A percentile compares a stretch with the other conserved stretches of the same genome.
phyloP scores from a whole-genome alignment of 1,140 invertebrate species.

The Drosophila leontia region DNA sequence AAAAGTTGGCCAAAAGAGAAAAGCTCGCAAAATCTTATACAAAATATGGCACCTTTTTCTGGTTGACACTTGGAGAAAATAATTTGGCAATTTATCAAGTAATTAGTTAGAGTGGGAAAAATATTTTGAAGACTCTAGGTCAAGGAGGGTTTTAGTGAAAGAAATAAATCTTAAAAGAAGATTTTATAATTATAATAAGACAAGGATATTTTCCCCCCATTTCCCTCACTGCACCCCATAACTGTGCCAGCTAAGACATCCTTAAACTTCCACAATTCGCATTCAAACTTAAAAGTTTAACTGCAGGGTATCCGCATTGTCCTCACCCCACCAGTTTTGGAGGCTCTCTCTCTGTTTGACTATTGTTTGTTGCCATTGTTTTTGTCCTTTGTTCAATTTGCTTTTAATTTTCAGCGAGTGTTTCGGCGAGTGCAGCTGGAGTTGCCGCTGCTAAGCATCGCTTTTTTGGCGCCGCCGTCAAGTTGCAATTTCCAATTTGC shows the following conservation, averaged over 20 bases:
- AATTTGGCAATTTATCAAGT: no score
- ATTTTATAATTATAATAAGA: neutral
- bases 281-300: constrained; percentile 2
- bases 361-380: constrained; percentile 51
- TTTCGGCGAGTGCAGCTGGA: constrained; percentile 66
- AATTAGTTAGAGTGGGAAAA: neutral
- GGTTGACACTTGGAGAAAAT: neutral
- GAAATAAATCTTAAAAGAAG: neutral
- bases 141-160: neutral
- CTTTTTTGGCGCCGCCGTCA: constrained; percentile 38
- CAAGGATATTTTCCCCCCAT: neutral
- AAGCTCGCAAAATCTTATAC: constrained; percentile 9
- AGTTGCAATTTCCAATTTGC: constrained; percentile 68
- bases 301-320: constrained; percentile 26
- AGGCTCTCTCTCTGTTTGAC: neutral
- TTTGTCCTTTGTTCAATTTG: constrained; percentile 76
- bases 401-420: constrained; percentile 70
- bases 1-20: constrained; percentile 15
- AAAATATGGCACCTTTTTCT: constrained; percentile 17
- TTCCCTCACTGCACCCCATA: constrained; percentile 3
- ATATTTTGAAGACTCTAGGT: neutral
- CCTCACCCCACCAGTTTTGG: neutral
- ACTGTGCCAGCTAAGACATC: constrained; percentile 7
- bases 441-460: constrained; percentile 52
- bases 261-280: constrained; percentile 7